Base-by-base conservation (phyloP, 2,888 invertebrate genomes). In the Xylota segnis region DNA sequence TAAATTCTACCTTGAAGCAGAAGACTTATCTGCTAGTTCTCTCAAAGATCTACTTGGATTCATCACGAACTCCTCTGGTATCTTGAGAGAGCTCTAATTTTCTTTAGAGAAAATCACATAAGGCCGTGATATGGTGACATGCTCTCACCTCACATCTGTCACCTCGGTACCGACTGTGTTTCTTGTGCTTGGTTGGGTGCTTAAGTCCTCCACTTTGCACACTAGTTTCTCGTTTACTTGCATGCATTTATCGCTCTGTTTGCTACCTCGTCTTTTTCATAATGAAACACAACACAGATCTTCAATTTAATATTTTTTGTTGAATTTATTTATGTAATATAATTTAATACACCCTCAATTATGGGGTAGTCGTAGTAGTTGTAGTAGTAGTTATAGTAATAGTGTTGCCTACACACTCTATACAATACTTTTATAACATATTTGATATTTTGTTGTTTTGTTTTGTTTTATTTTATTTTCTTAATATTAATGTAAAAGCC, bases 271-370 rank as follows among this genome's bases (percentile, higher is more conserved):
- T 23, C 23, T 23, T 23, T 23, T n/a, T n/a, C 2, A 58, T 18
- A 54, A 61, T 1, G 29, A 74, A 29, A 58, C 0, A 56, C 23
- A 18, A 23, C 40, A 61, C n/a, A 50, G 23, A 37, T 37, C 43
- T 56, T 37, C 18, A 54, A 61, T 70, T 50, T 70, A 61, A 79
- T 79, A 40, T 54, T 79, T 56, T 16, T 56, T 74, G 37, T 74
- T 79, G 61, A 79, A 70, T 84, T 84, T 63, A 78, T 83, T 79
- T 66, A 74, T 72, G 59, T 71, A 68, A 79, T 74, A 84, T 84
- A 83, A 74, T 84, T 79, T 84, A 79, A 75, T 79, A 63, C 56
- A 75, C 79, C 74, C 63, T 34, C 40, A 50, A 72, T 79, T 54
- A 63, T 63, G 70, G 68, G 68, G 37, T 59, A 75, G 68, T 63